Evolutionary conservation across 1,140 invertebrate species (phyloP).

Genomic region (Drosophila suzukii): DNA sequence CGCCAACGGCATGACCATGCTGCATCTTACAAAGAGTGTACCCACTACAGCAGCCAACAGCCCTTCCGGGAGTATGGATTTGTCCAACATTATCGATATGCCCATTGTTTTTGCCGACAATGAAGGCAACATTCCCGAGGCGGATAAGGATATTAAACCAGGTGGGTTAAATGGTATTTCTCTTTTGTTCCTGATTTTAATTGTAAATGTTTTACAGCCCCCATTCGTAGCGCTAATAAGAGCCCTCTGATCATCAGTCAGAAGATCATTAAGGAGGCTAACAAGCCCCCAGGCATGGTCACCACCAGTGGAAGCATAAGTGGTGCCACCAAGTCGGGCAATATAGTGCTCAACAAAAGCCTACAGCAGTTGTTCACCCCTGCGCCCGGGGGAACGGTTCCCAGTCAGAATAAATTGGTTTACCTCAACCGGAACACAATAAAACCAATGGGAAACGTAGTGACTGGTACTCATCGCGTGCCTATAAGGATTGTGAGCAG

Average conservation of each 20-base stretch:
- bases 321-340: constrained; percentile 32
- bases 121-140: constrained; percentile 82
- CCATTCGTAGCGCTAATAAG: constrained; percentile 19
- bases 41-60: constrained; percentile 9
- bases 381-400: constrained; percentile 14
- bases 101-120: constrained; percentile 89
- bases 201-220: constrained; percentile 13
- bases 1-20: constrained; percentile 71
- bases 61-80: constrained; percentile 81
- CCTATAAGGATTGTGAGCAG: constrained; percentile 68
- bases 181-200: neutral
- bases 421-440: constrained; percentile 77
- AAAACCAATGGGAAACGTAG: constrained; percentile 55
- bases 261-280: constrained; percentile 76
- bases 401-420: constrained; percentile 62
- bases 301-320: constrained; percentile 4
- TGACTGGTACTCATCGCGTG: constrained; percentile 16
- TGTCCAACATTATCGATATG: constrained; percentile 88
- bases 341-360: constrained; percentile 70
- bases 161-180: constrained; percentile 7
- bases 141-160: constrained; percentile 37
- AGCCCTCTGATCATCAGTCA: constrained; percentile 75
- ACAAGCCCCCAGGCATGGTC: constrained; percentile 22
- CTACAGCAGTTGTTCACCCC: constrained; percentile 63
- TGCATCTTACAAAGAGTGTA: constrained; percentile 54